Evolutionary conservation across 2,113 vertebrate genomes (phyloP), one percentile per base, ranked within the genome.

Genomic region (Microcebus ravelobensis): DNA sequence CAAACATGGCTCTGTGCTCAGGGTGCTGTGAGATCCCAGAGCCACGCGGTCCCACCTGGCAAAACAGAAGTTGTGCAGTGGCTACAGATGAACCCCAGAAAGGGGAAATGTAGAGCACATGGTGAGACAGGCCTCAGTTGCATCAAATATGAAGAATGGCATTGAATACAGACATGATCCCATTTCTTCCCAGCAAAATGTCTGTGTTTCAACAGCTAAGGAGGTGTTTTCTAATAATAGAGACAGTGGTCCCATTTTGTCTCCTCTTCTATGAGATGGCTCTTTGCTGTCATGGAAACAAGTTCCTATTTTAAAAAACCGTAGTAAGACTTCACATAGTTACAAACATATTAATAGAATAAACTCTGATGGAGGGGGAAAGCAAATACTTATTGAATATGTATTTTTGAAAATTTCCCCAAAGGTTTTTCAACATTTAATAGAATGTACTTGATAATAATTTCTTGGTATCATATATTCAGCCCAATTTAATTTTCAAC

Each of bases 231-330:
- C 96, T 98, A 95, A 97, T 97, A 90, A 98, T 84, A 97, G 96
- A 81, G 6, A 0, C 13, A 59, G 0, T 12, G 21, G 81, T 34
- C 1, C 94, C 14, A 39, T 93, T 80, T 85, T 80, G 25, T 39
- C 1, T 13, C 74, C 87, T 65, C 87, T 96, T 77, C 21, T 92
- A 5, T 96, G 77, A 68, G 17, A 88, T 85, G 29, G 65, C 81
- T 96, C 61, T 82, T 97, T 90, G 89, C 94, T 98, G 97, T 97
- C 94, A 96, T 97, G 92, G 96, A 98, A 98, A 97, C 96, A 95
- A 52, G 55, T 97, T 97, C 83, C 77, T 97, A 94, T 93, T 73
- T 93, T 61, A 42, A 88, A 97, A 83, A 95, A 95, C 77, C 88
- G 14, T 89, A 92, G 87, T 89, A 87, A 98, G 85, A 92, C 27